Percentiles rank a stretch among this genome's conserved stretches.
These are phyloP conservation scores for Calliphora vomitoria DNA, from an alignment of 2,888 invertebrate species.

Conservation along the genomic window DNA sequence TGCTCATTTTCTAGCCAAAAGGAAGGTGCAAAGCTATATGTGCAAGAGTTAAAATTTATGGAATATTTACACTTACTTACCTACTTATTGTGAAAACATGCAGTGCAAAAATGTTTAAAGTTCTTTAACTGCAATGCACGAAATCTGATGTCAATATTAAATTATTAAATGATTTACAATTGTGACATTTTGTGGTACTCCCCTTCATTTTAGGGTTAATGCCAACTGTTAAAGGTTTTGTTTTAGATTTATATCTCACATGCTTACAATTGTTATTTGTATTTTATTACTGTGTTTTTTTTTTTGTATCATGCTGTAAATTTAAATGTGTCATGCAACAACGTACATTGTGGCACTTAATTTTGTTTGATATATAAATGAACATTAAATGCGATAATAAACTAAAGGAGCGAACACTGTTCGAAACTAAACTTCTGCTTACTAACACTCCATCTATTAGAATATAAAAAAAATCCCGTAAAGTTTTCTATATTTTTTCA, in stretches of 20 bases:
- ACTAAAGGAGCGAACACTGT: neutral
- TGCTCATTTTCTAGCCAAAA: no score
- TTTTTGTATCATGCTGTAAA: slow-evolving; percentile 15
- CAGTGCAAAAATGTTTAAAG: no score
- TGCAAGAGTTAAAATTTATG: no score
- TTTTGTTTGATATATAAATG: slow-evolving; percentile 4
- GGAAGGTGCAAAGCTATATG: no score
- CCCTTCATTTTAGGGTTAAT: neutral
- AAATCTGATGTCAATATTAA: no score
- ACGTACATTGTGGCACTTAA: slow-evolving; percentile 11
- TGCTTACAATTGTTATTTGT: neutral
- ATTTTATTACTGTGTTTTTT: neutral
- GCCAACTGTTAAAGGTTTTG: neutral
- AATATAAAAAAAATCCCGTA: neutral
- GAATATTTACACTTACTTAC: no score
- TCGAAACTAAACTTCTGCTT: neutral
- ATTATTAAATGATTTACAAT: neutral
- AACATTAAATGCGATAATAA: neutral
- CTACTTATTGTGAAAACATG: no score
- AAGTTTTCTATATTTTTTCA: neutral
- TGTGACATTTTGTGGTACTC: neutral
- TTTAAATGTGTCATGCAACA: slow-evolving; percentile 59
- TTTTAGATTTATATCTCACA: slow-evolving; percentile 53
- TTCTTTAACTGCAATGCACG: no score
- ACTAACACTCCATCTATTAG: neutral